Evolutionary conservation across 37 sponge, comb jelly and placozoan species (phyloP), one percentile per base, ranked within the genome.

Genomic region (Geodia barretti): DNA sequence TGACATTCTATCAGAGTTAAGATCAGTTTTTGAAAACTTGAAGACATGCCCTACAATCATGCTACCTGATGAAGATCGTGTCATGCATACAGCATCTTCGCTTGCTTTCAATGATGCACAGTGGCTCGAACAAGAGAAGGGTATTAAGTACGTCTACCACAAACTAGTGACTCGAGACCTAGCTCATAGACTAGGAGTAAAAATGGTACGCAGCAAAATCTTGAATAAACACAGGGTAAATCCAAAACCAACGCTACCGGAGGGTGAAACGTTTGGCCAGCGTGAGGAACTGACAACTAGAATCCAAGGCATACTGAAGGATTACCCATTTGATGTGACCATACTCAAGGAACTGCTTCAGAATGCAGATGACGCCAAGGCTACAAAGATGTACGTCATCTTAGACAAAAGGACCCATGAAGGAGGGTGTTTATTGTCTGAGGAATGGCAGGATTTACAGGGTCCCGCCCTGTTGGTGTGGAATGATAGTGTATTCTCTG

Each of bases 281-380:
- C 0, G 17, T 64, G 79, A 78, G 32, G 37, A 21, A 29, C 40
- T 78, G 23, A 78, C 79, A 31, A 37, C 29, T 26, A 64, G 79
- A 20, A 76, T 84, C 60, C 34, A 76, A 36, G 76, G 76, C 70
- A 84, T 84, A 14, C 60, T 84, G 34, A 68, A 62, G 47, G 86
- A 76, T n/a, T 84, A 84, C 41, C 84, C 84, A 14, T 31, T 29
- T 64, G 79, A 79, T 72, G 43, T 73, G 2, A 86, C 79, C 14
- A 30, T 86, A 11, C 72, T 86, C 33, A 86, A 86, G 43, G 86
- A 86, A 33, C 73, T 86, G 25, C 74, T 93, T 60, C 94, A 93
- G 74, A 93, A 93, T 85, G 87, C 94, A 41, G 94, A 93, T 81
- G 91, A 93, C 86, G 86, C 90, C 5, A 54, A 75, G 34, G 93